These are phyloP conservation scores for Motacilla alba DNA, from an alignment of 2,113 vertebrate species.

Conservation along the genomic window DNA sequence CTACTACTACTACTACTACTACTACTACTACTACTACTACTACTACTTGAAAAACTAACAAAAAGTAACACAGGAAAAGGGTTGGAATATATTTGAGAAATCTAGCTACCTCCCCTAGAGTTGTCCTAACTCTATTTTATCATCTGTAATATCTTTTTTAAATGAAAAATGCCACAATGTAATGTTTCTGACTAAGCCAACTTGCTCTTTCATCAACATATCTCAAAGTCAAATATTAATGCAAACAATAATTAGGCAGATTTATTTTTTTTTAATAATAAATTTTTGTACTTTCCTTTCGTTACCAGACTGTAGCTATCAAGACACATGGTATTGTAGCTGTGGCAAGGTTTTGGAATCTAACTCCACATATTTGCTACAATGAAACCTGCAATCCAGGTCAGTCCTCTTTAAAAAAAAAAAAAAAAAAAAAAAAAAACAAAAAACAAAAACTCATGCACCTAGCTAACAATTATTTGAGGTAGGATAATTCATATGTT, in stretches of 20 bases:
- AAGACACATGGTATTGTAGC: neutral
- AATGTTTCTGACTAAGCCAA: neutral
- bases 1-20: neutral
- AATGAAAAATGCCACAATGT: neutral
- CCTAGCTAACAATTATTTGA: neutral
- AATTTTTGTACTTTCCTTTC: neutral
- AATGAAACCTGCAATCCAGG: neutral
- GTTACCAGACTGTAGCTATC: neutral
- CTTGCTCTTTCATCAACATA: neutral
- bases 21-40: neutral
- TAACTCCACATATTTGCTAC: neutral
- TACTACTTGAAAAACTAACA: neutral
- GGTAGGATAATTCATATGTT: neutral
- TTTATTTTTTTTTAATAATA: neutral
- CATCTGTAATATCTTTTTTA: neutral
- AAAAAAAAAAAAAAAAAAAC: neutral
- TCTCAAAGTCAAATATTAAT: neutral
- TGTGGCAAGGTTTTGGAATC: neutral
- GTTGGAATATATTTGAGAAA: neutral
- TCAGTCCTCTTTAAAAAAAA: neutral
- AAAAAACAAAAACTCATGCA: neutral
- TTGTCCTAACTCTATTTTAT: neutral
- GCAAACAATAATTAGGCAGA: neutral
- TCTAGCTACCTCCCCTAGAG: neutral
- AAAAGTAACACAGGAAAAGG: neutral